Percentiles rank a stretch among this genome's conserved stretches.
phyloP scores from a whole-genome alignment of 64 coral and sea anemone genomes.

The Pocillopora damicornis region DNA sequence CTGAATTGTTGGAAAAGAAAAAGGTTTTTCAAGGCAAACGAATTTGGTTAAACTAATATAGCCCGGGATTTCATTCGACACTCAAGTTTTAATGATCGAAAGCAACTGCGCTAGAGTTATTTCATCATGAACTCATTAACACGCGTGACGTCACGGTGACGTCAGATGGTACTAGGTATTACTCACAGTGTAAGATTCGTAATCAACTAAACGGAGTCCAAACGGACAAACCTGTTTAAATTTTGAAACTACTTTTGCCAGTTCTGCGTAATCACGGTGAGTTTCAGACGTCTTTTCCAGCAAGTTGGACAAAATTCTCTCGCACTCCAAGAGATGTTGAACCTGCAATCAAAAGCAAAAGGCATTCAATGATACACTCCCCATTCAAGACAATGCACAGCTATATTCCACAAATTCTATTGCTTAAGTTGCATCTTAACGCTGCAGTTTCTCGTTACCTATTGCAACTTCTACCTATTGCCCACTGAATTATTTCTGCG shows the following conservation, averaged over 20 bases:
- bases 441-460: neutral
- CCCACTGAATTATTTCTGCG: neutral
- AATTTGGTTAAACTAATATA: too few relatives aligned
- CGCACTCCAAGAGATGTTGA: constrained; percentile 83
- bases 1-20: too few relatives aligned
- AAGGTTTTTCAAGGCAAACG: too few relatives aligned
- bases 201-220: neutral
- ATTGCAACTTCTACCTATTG: neutral
- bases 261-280: constrained; percentile 70
- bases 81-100: too few relatives aligned
- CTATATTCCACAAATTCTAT: neutral
- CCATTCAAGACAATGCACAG: neutral
- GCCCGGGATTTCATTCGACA: too few relatives aligned
- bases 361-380: neutral
- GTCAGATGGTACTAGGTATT: too few relatives aligned
- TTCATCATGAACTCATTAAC: too few relatives aligned
- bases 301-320: constrained; percentile 73
- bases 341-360: constrained; percentile 48
- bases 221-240: constrained; percentile 60
- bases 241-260: constrained; percentile 62
- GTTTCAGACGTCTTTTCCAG: constrained; percentile 78
- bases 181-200: neutral
- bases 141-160: too few relatives aligned
- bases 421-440: neutral
- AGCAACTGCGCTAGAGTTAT: too few relatives aligned